A percentile compares a stretch with the other conserved stretches of the same genome.
These are phyloP conservation scores for Falco concolor DNA, from an alignment of 2,797 vertebrate genomes.

Conservation along the genomic window DNA sequence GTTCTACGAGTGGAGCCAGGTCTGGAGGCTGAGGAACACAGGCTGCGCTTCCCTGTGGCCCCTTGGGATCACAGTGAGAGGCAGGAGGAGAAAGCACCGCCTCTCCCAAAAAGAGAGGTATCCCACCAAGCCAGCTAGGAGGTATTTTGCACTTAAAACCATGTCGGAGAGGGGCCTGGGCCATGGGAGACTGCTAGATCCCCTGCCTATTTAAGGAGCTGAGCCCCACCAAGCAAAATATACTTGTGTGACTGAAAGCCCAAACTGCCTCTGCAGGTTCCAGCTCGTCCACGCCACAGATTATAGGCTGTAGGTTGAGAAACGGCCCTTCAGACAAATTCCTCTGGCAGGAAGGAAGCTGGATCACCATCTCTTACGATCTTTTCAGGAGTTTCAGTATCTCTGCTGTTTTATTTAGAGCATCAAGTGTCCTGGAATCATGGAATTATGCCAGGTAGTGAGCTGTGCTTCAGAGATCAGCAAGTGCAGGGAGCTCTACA, in stretches of 20 bases:
- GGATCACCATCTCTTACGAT: neutral
- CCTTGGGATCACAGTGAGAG: neutral
- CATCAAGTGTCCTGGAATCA: neutral
- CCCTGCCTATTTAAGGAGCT: neutral
- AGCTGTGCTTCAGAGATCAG: neutral
- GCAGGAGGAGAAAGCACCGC: neutral
- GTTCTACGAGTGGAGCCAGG: neutral
- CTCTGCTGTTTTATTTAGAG: neutral
- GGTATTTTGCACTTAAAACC: neutral
- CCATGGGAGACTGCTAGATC: neutral
- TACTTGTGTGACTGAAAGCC: neutral
- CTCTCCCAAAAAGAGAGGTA: neutral
- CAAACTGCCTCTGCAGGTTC: neutral
- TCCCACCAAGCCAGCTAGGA: neutral
- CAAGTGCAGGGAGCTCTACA: neutral
- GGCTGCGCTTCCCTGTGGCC: neutral
- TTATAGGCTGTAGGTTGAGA: neutral
- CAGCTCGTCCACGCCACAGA: neutral
- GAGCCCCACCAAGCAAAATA: neutral
- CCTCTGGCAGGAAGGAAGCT: neutral
- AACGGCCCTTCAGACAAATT: neutral
- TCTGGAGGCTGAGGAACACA: neutral
- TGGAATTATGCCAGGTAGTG: neutral
- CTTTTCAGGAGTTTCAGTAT: neutral
- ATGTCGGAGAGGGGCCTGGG: rapidly evolving